Evolutionary conservation across 2,888 invertebrate genomes (phyloP).

Genomic region (Microctonus hyperodae): DNA sequence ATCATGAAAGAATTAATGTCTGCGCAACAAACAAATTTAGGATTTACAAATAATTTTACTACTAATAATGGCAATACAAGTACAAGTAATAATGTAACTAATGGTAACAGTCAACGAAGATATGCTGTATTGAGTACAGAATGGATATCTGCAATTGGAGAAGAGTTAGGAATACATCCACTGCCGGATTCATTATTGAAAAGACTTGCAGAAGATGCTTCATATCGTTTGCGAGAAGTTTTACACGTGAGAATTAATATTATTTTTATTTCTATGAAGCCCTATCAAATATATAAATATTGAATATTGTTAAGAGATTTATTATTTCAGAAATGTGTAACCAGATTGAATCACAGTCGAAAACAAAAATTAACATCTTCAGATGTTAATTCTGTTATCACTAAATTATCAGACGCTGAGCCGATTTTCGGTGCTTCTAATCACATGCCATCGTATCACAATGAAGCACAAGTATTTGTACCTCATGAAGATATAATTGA

Average conservation of each 20-base stretch:
- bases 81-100: conserved; percentile 48
- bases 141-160: conserved; percentile 59
- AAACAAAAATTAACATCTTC: conserved; percentile 52
- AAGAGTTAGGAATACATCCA: conserved; percentile 59
- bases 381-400: conserved; percentile 59
- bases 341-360: conserved; percentile 59
- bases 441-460: conserved; percentile 55
- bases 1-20: conserved; percentile 57
- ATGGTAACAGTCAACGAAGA: conserved; percentile 50
- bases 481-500: conserved; percentile 56
- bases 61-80: conserved; percentile 56
- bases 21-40: conserved; percentile 49
- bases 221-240: conserved; percentile 59
- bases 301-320: background rate
- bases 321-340: conserved; percentile 60
- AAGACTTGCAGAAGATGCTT: conserved; percentile 60
- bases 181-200: conserved; percentile 54
- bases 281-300: background rate
- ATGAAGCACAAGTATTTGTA: conserved; percentile 58
- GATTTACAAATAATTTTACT: conserved; percentile 54
- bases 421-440: conserved; percentile 58
- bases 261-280: background rate
- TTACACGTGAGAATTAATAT: conserved; percentile 48
- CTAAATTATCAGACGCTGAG: conserved; percentile 58
- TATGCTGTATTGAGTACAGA: conserved; percentile 59